Base-by-base conservation (phyloP, 2,888 invertebrate genomes). In the Oligia latruncula region DNA sequence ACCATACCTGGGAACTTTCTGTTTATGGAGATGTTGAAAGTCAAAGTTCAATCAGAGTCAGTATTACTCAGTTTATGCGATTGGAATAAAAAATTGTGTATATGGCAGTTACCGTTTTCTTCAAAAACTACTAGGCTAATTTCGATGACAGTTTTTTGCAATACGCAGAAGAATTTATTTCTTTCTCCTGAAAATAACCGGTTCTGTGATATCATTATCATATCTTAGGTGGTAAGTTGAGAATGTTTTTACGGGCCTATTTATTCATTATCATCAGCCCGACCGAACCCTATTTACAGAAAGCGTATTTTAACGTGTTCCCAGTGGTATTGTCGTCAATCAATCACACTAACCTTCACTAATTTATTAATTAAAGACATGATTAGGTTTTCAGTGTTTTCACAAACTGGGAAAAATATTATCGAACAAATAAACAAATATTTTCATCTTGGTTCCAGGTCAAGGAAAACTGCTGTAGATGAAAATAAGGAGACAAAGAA, bases 391-490 rank as follows among this genome's bases (percentile, higher is more conserved):
- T n/a, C n/a, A n/a, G n/a, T n/a, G n/a, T n/a, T n/a, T 68, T 49
- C 29, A 20, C 8, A 29, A 46, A 71, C 13, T 11, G 0, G 9
- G 40, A 35, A 4, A 35, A 52, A 23, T 70, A 9, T 55, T 23
- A 2, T 71, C 8, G 4, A 55, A n/a, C 1, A 49, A 65, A 23
- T 23, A 64, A 65, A 11, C 11, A 9, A 23, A 66, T 64, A 23
- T 71, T 71, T n/a, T 52, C 11, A 17, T 62, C 62, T 62, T 49
- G 4, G 0, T 94, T 94, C 64, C 93, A 96, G 96, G 78, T 91
- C 95, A 15, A 95, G 90, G 87, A 94, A 92, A 91, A 84, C 92
- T 20, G 87, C 89, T 75, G 77, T 91, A 88, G 94, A 94, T 88
- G 94, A 93, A 92, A 91, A 70, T 92, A 92, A 92, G 80, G 87